These are phyloP conservation scores for Toxotes jaculatrix DNA, from an alignment of 2,113 vertebrate genomes.

Conservation along the genomic window DNA sequence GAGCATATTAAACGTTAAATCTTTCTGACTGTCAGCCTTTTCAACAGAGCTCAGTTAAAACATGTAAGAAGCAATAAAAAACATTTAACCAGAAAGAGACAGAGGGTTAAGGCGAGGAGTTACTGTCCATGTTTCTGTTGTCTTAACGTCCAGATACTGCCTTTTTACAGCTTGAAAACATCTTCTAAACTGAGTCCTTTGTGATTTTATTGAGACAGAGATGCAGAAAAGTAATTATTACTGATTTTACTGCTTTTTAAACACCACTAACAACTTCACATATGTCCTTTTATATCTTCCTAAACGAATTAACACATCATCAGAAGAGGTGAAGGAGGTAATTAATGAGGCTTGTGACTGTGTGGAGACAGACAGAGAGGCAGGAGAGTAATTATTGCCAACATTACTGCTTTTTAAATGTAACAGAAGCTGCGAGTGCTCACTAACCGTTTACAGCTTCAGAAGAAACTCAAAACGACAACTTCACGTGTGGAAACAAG, in stretches of 20 bases:
- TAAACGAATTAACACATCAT: slow-evolving; percentile 41
- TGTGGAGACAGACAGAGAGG: slow-evolving; percentile 30
- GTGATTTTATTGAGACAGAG: slow-evolving; percentile 32
- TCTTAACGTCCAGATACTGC: not conserved
- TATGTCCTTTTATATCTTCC: slow-evolving; percentile 47
- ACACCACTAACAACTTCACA: slow-evolving; percentile 38
- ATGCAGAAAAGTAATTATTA: slow-evolving; percentile 28
- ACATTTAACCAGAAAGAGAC: slow-evolving; percentile 1
- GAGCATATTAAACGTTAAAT: not conserved
- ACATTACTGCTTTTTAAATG: slow-evolving; percentile 65
- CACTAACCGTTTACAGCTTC: slow-evolving; percentile 56
- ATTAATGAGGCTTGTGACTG: slow-evolving; percentile 40
- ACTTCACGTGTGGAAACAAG: slow-evolving; percentile 52
- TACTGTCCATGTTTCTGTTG: not conserved
- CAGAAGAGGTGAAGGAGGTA: slow-evolving; percentile 58
- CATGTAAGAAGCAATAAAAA: not conserved
- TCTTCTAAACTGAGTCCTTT: slow-evolving; percentile 24
- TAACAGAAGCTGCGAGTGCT: slow-evolving; percentile 44
- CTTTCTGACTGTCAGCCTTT: not conserved
- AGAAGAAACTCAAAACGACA: slow-evolving; percentile 51
- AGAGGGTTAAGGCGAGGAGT: not conserved
- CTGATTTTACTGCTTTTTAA: slow-evolving; percentile 48
- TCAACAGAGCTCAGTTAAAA: not conserved
- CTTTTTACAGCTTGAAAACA: slow-evolving; percentile 10
- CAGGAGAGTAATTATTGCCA: slow-evolving; percentile 55